Percentiles rank a stretch among this genome's conserved stretches.
Conservation (phyloP, 2,888 invertebrate genomes). For the Vesta saturnalis region DNA sequence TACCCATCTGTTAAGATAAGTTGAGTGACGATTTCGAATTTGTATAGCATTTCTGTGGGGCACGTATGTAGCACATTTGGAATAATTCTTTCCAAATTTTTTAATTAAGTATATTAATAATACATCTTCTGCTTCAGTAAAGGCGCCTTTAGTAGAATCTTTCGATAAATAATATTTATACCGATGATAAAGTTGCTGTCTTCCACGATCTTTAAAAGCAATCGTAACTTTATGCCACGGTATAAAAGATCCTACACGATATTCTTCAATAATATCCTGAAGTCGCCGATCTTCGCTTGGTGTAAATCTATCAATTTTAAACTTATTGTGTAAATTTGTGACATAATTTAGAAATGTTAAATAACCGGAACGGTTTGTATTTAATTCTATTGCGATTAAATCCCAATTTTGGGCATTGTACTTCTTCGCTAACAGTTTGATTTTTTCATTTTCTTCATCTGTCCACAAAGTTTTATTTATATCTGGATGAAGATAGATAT, state of each 20-base stretch:
- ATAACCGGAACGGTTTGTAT: slow-evolving; percentile 71
- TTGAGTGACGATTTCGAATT: slow-evolving; percentile 68
- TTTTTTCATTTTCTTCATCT: slow-evolving; percentile 62
- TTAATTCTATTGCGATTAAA: slow-evolving; percentile 67
- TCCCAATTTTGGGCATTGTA: slow-evolving; percentile 73
- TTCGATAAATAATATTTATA: slow-evolving; percentile 62
- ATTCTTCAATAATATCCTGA: slow-evolving; percentile 69
- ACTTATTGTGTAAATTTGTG: slow-evolving; percentile 60
- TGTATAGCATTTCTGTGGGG: slow-evolving; percentile 72
- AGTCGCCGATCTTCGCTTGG: slow-evolving; percentile 75
- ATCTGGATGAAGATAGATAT: slow-evolving; percentile 73
- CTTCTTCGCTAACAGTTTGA: slow-evolving; percentile 59
- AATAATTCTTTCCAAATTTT: slow-evolving; percentile 70
- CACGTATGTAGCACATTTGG: slow-evolving; percentile 66
- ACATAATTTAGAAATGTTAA: slow-evolving; percentile 76
- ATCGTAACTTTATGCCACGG: slow-evolving; percentile 78
- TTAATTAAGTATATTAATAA: slow-evolving; percentile 70
- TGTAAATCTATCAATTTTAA: slow-evolving; percentile 68
- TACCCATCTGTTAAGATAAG: slow-evolving; percentile 62
- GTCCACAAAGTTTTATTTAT: slow-evolving; percentile 71
- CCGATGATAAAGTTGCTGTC: slow-evolving; percentile 72
- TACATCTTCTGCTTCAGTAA: slow-evolving; percentile 74
- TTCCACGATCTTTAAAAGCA: slow-evolving; percentile 71
- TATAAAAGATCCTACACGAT: slow-evolving; percentile 72
- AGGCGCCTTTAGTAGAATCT: slow-evolving; percentile 68